Evolutionary conservation across 2,797 vertebrate genomes (phyloP).

Genomic region (Amphiprion clarkii): DNA sequence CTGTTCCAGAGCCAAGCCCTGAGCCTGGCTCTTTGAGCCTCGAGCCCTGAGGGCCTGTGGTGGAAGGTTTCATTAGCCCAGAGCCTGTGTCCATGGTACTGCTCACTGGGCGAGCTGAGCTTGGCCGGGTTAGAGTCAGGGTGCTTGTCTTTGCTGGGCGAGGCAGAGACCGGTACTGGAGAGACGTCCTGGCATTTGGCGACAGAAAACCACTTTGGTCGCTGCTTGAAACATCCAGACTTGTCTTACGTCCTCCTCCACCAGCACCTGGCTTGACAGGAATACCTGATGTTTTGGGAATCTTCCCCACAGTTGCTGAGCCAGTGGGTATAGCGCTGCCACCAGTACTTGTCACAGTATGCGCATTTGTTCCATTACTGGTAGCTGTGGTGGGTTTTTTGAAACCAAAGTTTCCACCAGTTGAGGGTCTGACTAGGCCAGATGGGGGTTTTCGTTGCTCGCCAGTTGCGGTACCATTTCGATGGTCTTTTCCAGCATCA

Average conservation of each 20-base stretch:
- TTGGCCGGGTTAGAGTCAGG: slow-evolving; percentile 91
- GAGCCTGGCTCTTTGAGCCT: slow-evolving; percentile 92
- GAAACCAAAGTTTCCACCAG: slow-evolving; percentile 93
- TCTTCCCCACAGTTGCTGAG: slow-evolving; percentile 87
- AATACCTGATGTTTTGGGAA: slow-evolving; percentile 93
- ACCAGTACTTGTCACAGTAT: slow-evolving; percentile 82
- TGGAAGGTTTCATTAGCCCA: slow-evolving; percentile 86
- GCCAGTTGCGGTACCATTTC: slow-evolving; percentile 60
- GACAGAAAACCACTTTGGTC: slow-evolving; percentile 92
- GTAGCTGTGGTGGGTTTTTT: slow-evolving; percentile 89
- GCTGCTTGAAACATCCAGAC: slow-evolving; percentile 91
- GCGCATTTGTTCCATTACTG: slow-evolving; percentile 82
- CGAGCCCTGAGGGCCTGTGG: slow-evolving; percentile 77
- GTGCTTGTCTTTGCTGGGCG: slow-evolving; percentile 96
- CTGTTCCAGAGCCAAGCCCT: slow-evolving; percentile 80
- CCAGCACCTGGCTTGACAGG: slow-evolving; percentile 90
- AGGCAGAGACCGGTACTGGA: slow-evolving; percentile 96
- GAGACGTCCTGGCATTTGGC: slow-evolving; percentile 92
- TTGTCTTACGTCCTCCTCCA: slow-evolving; percentile 90
- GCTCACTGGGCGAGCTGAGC: slow-evolving; percentile 88
- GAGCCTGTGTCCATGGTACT: slow-evolving; percentile 91
- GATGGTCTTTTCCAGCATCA: slow-evolving; percentile 91
- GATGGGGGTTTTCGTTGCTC: slow-evolving; percentile 95
- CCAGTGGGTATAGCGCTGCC: slow-evolving; percentile 76
- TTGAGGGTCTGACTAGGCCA: slow-evolving; percentile 90